A percentile compares a stretch with the other conserved stretches of the same genome.
Conservation (phyloP, 2,797 vertebrate genomes). For the Syncerus caffer region DNA sequence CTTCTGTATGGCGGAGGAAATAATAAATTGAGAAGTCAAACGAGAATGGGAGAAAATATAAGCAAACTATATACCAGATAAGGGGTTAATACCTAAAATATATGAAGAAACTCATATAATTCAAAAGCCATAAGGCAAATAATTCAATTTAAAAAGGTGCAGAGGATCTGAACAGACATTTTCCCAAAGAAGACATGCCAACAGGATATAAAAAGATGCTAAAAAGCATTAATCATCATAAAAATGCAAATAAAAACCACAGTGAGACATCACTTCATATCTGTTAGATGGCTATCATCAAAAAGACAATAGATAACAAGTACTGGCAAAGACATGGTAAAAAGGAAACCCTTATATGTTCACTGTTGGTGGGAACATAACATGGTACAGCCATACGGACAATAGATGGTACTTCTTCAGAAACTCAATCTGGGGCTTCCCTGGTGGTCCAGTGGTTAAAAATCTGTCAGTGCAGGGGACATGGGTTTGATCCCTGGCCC, state of each 20-base stretch:
- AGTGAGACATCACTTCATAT: not conserved
- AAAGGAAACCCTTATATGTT: not conserved
- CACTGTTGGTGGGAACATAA: not conserved
- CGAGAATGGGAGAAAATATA: not conserved
- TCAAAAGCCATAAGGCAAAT: not conserved
- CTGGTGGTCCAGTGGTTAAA: not conserved
- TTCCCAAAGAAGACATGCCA: not conserved
- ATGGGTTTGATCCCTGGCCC: not conserved
- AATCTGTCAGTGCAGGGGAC: accelerated
- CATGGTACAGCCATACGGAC: not conserved
- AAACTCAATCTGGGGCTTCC: not conserved
- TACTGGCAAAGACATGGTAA: not conserved
- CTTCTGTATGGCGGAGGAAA: not conserved
- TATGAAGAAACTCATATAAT: not conserved
- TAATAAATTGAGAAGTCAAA: not conserved
- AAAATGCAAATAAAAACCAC: not conserved
- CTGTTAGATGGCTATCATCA: not conserved
- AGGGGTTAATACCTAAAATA: not conserved
- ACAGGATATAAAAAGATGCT: not conserved
- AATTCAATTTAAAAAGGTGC: not conserved
- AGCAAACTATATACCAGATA: not conserved
- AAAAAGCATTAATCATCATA: not conserved
- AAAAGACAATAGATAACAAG: not conserved
- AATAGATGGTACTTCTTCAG: not conserved
- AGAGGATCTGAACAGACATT: not conserved